These are phyloP conservation scores for Eurypyga helias DNA, from an alignment of 2,113 vertebrate species.

Conservation along the genomic window DNA sequence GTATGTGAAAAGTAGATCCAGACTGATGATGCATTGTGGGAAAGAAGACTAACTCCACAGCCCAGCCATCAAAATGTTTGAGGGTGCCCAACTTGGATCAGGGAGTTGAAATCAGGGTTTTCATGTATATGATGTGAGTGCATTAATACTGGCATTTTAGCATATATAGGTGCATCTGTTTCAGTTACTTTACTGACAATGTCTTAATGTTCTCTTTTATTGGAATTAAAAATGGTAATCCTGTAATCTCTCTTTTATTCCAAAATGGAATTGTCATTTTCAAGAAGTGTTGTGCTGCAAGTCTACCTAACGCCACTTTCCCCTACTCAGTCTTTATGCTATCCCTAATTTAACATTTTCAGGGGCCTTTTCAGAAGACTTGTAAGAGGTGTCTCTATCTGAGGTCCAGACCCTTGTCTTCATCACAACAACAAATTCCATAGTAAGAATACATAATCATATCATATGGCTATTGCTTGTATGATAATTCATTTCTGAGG, in stretches of 20 bases:
- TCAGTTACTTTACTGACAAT: not conserved
- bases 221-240: not conserved
- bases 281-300: not conserved
- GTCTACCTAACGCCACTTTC: not conserved
- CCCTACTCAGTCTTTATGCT: not conserved
- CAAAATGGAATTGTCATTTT: not conserved
- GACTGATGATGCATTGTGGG: not conserved
- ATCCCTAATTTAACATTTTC: not conserved
- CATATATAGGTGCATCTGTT: not conserved
- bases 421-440: not conserved
- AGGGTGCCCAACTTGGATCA: not conserved
- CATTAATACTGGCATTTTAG: not conserved
- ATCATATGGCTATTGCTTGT: not conserved
- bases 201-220: not conserved
- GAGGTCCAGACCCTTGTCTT: not conserved
- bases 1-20: not conserved
- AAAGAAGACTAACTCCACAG: not conserved
- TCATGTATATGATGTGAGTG: not conserved
- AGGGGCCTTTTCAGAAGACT: not conserved
- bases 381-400: not conserved
- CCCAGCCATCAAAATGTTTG: not conserved
- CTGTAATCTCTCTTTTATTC: not conserved
- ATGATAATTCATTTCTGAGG: not conserved
- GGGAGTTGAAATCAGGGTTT: not conserved
- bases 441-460: not conserved